These are phyloP conservation scores for Hemicentrotus pulcherrimus DNA, from an alignment of 35 echinoderm and acorn worm species.

Conservation along the genomic window DNA sequence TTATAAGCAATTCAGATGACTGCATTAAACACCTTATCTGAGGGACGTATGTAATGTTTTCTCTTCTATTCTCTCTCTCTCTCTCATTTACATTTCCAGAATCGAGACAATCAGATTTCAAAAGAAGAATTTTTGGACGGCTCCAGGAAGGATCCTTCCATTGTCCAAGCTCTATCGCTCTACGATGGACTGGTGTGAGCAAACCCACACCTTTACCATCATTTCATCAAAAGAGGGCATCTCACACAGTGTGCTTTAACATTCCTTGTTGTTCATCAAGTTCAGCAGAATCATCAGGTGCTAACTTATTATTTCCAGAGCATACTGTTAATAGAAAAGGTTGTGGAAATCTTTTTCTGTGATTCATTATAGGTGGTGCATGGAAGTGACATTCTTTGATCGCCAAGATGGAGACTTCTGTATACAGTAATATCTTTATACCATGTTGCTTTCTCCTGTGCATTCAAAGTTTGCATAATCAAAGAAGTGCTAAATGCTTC, in stretches of 20 bases:
- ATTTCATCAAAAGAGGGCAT: not conserved
- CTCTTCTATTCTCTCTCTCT: not conserved
- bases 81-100: constrained; percentile 57
- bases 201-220: not conserved
- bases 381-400: too few relatives aligned
- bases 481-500: too few relatives aligned
- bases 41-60: too few relatives aligned
- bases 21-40: too few relatives aligned
- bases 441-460: too few relatives aligned
- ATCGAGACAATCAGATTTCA: constrained; percentile 75
- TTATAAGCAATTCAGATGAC: too few relatives aligned
- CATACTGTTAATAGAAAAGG: not conserved
- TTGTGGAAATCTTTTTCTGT: not conserved
- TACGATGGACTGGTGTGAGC: constrained; percentile 70
- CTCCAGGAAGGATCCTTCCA: constrained; percentile 93
- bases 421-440: too few relatives aligned
- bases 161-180: constrained; percentile 99
- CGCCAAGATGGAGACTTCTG: too few relatives aligned
- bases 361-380: too few relatives aligned
- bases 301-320: not conserved
- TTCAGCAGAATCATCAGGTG: not conserved
- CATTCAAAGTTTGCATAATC: too few relatives aligned
- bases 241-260: not conserved
- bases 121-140: constrained; percentile 97
- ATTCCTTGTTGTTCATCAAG: not conserved